Base-by-base conservation (phyloP, 2,888 invertebrate species). In the Leucophora obtusa region DNA sequence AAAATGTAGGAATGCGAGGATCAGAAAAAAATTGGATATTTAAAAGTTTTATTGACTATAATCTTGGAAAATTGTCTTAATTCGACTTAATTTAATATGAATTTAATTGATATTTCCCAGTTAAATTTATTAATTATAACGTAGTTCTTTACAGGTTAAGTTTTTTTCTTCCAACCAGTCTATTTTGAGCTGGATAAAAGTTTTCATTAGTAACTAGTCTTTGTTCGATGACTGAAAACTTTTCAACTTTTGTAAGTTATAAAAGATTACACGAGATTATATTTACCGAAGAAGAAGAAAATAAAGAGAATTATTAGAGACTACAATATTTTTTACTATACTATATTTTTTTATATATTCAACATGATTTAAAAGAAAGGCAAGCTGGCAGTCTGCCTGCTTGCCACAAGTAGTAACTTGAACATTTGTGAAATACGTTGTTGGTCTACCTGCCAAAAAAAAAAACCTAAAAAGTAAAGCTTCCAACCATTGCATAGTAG, bases 251-350 rank as follows among this genome's bases (percentile, higher is more conserved):
- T 43, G 65, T 60, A 66, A 72, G 47, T 71, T 78, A 72, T 54
- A 78, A 54, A 78, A 78, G 77, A 78, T 78, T 78, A 72, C 71
- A 72, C 62, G 77, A 59, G 65, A 77, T 77, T 71, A 66, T 68
- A 78, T 72, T 71, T 71, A 54, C 60, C 59, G 60, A 62, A 72
- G 28, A 28, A 28, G 28, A 28, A 28, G 28, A 28, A 77, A 59
- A 33, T 66, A 14, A 66, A 18, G 43, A 72, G 71, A 77, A 77
- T 72, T 77, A 60, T 77, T 59, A 54, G 59, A 77, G 47, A 60
- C 53, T 28, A 47, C 18, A 38, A 62, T 54, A 62, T 58, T 21
- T 63, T 50, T 21, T 35, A 33, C 24, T 9, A 24, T 56, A 56
- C 38, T 8, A 53, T 62, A 24, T 58, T 50, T 59, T 70, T n/a